These are phyloP conservation scores for Lepus americanus DNA, from an alignment of 2,113 vertebrate species.

Conservation along the genomic window DNA sequence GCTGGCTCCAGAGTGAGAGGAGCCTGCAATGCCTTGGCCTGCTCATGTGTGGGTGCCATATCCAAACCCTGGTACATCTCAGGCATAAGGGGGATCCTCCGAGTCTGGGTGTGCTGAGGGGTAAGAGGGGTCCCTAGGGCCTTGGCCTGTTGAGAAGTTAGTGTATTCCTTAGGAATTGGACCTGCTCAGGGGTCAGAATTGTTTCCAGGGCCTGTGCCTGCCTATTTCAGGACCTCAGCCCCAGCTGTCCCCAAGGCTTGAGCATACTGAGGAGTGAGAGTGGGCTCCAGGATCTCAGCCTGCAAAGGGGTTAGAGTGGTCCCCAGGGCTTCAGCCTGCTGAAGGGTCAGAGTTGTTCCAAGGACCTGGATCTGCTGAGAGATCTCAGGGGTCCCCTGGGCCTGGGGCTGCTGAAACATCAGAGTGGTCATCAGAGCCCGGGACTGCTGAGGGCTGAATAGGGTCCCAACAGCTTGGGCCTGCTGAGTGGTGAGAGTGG, in stretches of 20 bases:
- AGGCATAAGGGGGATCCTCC: background rate
- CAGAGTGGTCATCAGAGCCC: background rate
- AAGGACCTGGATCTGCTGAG: fast-evolving
- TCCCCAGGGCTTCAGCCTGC: fast-evolving
- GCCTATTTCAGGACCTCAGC: fast-evolving
- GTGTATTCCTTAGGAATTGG: background rate
- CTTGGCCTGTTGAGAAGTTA: background rate
- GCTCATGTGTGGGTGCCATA: background rate
- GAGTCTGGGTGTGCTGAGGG: background rate
- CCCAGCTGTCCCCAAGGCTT: fast-evolving
- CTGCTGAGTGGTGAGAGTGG: background rate
- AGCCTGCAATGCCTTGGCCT: background rate
- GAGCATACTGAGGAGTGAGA: background rate
- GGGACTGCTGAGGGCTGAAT: background rate
- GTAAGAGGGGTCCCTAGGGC: background rate
- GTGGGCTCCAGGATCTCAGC: fast-evolving
- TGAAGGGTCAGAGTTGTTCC: background rate
- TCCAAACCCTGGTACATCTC: background rate
- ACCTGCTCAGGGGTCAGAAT: background rate
- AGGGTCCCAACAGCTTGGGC: background rate
- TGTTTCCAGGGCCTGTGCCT: background rate
- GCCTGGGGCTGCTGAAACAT: background rate
- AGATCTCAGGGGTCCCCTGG: background rate
- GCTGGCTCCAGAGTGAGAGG: background rate
- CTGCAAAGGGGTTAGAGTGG: background rate